phyloP scores from a whole-genome alignment of 2,888 invertebrate genomes.

The Yponomeuta sedellus region DNA sequence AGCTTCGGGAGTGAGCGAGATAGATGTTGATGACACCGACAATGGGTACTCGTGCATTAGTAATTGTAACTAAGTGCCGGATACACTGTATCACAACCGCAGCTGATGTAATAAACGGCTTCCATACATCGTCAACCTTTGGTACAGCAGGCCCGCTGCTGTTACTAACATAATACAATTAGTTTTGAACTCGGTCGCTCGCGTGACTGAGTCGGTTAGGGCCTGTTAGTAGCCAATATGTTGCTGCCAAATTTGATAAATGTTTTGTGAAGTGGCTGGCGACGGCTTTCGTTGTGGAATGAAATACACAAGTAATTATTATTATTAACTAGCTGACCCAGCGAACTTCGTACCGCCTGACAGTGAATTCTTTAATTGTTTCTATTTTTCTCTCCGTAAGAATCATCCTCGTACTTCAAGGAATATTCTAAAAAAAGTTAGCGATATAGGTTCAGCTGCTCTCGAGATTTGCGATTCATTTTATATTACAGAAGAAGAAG shows the following conservation, averaged over 20 bases:
- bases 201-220: neutral
- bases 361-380: no score
- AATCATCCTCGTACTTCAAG: no score
- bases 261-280: neutral
- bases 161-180: neutral
- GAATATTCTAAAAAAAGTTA: no score
- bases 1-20: no score
- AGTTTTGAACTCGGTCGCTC: neutral
- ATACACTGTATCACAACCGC: neutral
- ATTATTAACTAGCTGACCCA: no score
- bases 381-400: no score
- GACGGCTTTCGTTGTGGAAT: neutral
- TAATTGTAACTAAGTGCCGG: neutral
- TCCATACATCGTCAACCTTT: neutral
- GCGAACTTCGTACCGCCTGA: no score
- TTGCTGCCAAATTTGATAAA: neutral
- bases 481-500: no score
- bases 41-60: no score
- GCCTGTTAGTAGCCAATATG: neutral
- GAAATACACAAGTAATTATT: neutral
- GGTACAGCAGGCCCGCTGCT: neutral
- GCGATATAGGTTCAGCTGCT: no score
- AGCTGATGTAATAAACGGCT: neutral
- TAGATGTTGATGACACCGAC: no score
- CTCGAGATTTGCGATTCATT: no score